Conservation (phyloP, 2,888 invertebrate genomes). For the Pseudoips prasinana region DNA sequence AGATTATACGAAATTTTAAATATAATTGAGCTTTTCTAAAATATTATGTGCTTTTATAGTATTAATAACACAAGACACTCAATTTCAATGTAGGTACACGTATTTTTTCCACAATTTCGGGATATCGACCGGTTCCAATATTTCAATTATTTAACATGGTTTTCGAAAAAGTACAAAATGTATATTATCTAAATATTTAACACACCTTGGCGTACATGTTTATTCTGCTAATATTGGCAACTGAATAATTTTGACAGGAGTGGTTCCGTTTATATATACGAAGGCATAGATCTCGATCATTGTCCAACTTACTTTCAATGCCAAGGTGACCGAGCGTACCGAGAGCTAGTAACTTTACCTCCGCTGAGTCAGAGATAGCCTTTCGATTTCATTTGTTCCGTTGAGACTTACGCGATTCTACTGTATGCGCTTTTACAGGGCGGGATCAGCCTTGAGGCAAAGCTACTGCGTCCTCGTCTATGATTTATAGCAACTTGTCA, state of each 20-base stretch:
- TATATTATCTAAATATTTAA: too few relatives aligned
- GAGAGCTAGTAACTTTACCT: constrained; percentile 43
- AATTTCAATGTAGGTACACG: too few relatives aligned
- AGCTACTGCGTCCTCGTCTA: constrained; percentile 34
- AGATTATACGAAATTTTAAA: too few relatives aligned
- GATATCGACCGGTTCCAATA: too few relatives aligned
- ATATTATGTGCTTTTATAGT: too few relatives aligned
- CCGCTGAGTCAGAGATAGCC: constrained; percentile 74
- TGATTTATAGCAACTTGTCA: constrained; percentile 14
- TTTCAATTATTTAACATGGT: too few relatives aligned
- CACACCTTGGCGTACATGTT: constrained; percentile 79
- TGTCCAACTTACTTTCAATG: constrained; percentile 77
- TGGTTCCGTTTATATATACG: constrained; percentile 77
- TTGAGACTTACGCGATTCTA: too few relatives aligned
- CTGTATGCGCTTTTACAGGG: constrained; percentile 38
- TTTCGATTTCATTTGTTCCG: constrained; percentile 74
- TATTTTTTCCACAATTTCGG: too few relatives aligned
- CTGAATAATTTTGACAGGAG: constrained; percentile 72
- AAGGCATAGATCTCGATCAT: constrained; percentile 60
- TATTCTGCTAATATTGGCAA: constrained; percentile 72
- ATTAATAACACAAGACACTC: too few relatives aligned
- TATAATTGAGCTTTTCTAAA: too few relatives aligned
- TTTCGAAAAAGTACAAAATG: too few relatives aligned
- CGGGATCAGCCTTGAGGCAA: constrained; percentile 51
- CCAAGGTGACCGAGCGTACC: constrained; percentile 63